Base-by-base conservation (phyloP, 2,113 vertebrate species). In the Embiotoca jacksoni region DNA sequence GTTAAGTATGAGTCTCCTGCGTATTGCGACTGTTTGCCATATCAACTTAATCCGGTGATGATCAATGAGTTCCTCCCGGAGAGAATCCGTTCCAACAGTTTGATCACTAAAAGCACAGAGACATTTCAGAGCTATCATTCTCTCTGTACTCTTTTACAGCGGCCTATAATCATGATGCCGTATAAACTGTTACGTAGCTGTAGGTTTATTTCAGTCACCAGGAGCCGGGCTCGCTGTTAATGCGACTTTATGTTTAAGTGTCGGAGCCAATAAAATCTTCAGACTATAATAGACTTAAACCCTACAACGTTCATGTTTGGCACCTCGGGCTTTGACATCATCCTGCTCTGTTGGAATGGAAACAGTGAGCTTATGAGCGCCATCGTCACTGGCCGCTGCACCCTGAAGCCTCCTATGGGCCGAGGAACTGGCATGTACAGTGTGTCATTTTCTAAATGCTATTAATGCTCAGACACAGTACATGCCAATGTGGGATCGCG, bases 251-350 rank as follows among this genome's bases (percentile, higher is more conserved):
- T 71, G 52, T 70, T 65, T 36, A 33, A 57, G 61, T 33, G 33
- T 64, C 39, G 37, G 23, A 55, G 60, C 70, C 66, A 75, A n/a
- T 41, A 23, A 50, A 67, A 53, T 65, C 47, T 54, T 73, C n/a
- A 54, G 62, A 46, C 7, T 47, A 46, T 52, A 77, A 68, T 39
- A 75, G 67, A 72, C 61, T 63, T 58, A 44, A 72, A 82, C 49
- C 23, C 35, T 69, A 13, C 70, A 79, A 84, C 61, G 46, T 67
- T 79, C 55, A 33, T 35, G 70, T 77, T 81, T 76, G 74, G 83
- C 81, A 68, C 77, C 77, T 82, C 49, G 8, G 72, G 39, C 70
- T 82, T 81, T 87, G 85, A 87, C 84, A 75, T 88, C 89, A 91
- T 76, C 62, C 44, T 11, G 33, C 53, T 50, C 63, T 63, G 73